Conservation (phyloP, 2,113 vertebrate species). For the Pluvialis apricaria region DNA sequence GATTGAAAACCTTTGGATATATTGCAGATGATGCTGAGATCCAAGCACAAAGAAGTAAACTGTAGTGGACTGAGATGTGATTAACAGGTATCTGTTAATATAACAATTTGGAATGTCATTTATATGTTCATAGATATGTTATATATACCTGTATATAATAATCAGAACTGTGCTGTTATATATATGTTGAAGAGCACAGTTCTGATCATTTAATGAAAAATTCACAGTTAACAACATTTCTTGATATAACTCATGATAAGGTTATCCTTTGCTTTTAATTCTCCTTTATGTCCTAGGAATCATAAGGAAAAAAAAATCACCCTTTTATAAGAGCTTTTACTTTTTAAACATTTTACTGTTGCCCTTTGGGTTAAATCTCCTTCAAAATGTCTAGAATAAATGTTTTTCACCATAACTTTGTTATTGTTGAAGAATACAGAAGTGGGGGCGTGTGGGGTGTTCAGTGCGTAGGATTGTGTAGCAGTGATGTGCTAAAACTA, state of each 20-base stretch:
- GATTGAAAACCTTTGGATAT: neutral
- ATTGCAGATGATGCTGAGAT: neutral
- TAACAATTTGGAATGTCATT: neutral
- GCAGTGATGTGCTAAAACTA: neutral
- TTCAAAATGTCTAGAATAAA: neutral
- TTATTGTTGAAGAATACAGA: neutral
- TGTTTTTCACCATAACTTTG: neutral
- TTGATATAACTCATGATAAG: neutral
- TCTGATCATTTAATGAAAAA: neutral
- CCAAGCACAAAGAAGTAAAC: neutral
- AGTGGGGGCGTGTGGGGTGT: rapidly evolving
- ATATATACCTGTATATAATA: neutral
- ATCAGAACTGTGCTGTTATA: neutral
- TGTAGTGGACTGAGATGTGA: neutral
- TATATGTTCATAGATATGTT: neutral
- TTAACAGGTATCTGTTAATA: neutral
- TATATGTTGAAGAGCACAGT: neutral
- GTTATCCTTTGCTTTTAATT: neutral
- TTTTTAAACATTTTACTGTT: neutral
- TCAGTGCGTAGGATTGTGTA: neutral
- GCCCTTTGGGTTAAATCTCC: neutral
- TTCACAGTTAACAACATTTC: neutral
- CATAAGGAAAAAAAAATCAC: neutral
- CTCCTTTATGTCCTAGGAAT: neutral
- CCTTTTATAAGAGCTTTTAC: neutral